Evolutionary conservation across 2,113 vertebrate species (phyloP).

Genomic region (Oncorhynchus kisutch): DNA sequence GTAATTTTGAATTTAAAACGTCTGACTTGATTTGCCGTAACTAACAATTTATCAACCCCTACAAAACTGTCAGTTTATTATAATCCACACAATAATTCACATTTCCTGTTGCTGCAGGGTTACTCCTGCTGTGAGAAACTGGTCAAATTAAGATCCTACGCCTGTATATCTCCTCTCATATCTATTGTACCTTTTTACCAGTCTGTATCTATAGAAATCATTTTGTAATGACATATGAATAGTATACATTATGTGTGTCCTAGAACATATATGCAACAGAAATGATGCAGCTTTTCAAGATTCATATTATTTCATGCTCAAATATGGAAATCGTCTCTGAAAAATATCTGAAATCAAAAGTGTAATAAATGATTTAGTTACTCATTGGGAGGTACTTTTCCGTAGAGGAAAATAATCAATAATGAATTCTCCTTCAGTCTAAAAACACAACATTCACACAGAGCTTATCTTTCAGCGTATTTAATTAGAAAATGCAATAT

Average conservation of each 20-base stretch:
- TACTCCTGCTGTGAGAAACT: too few species aligned
- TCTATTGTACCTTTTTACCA: background rate
- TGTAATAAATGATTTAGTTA: background rate
- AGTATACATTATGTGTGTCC: background rate
- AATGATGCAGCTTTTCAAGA: too few species aligned
- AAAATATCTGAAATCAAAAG: background rate
- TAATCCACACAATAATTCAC: too few species aligned
- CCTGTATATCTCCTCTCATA: background rate
- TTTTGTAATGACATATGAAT: background rate
- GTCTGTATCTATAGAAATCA: background rate
- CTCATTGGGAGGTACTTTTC: background rate
- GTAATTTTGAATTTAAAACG: too few species aligned
- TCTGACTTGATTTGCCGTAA: too few species aligned
- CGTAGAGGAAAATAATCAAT: background rate
- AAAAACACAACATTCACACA: background rate
- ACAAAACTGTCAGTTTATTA: too few species aligned
- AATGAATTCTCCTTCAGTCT: background rate
- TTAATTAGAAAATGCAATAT: background rate
- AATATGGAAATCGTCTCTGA: background rate
- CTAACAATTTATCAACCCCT: too few species aligned
- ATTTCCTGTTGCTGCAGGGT: too few species aligned
- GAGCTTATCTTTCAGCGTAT: background rate
- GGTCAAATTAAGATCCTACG: background rate
- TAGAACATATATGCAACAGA: too few species aligned
- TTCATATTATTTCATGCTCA: background rate